Percentiles rank a stretch among this genome's conserved stretches.
Evolutionary conservation across 2,113 vertebrate species (phyloP).

Genomic region (Phaetusa simplex): DNA sequence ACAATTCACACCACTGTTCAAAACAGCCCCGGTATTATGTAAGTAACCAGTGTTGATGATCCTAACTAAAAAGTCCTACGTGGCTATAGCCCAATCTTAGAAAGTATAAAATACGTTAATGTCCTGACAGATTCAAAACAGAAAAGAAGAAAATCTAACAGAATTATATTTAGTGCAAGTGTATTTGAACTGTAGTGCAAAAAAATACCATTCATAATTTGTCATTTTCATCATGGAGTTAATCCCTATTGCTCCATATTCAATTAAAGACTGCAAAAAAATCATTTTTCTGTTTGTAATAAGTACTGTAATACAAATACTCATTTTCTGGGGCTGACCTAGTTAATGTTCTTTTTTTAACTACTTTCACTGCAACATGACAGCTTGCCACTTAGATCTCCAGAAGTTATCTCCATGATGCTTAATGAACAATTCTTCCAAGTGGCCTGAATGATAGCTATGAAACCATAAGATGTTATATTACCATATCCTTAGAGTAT

Average conservation of each 20-base stretch:
- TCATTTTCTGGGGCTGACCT: constrained; percentile 29
- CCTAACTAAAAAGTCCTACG: neutral
- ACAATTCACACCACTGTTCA: neutral
- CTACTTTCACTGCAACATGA: constrained; percentile 2
- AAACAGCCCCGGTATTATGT: neutral
- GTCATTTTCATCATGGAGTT: neutral
- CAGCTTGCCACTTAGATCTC: constrained; percentile 46
- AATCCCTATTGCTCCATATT: neutral
- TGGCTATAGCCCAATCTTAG: neutral
- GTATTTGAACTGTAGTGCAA: neutral
- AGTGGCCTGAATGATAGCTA: constrained; percentile 23
- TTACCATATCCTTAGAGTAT: constrained; percentile 28
- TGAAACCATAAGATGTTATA: constrained; percentile 16
- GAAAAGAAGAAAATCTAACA: neutral
- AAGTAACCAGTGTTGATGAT: neutral
- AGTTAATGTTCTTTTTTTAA: constrained; percentile 55
- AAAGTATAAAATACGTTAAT: neutral
- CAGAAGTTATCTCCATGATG: constrained; percentile 35
- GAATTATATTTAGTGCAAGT: neutral
- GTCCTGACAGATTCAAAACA: neutral
- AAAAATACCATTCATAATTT: neutral
- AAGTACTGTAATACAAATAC: neutral
- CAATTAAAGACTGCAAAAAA: neutral
- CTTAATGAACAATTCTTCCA: constrained; percentile 52
- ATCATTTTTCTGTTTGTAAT: neutral